Evolutionary conservation across 2,113 vertebrate species (phyloP), one percentile per base, ranked within the genome.

Genomic region (Rhynchomys soricoides): DNA sequence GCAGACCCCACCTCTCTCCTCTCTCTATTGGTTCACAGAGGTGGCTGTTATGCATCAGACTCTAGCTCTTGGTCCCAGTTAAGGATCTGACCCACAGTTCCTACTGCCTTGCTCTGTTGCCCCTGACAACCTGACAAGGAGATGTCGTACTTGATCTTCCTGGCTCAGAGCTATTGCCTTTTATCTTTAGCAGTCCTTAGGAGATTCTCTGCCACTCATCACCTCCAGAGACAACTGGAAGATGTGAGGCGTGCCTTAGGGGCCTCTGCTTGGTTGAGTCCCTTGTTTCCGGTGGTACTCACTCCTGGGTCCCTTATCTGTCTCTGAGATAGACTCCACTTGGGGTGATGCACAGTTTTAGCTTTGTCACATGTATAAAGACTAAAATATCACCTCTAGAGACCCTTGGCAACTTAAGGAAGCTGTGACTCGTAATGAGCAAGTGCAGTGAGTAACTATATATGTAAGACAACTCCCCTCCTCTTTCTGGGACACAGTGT

Each of bases 21-120:
- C 2, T 73, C 52, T 74, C 0, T 0, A 3, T 22, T 22, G 75
- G 57, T 87, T 62, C 1, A 5, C 43, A 0, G 0, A 0, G 21
- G 45, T 26, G 15, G 37, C 86, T 57, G 50, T 12, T 88, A 13
- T 55, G 0, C 8, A 2, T 34, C 68, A 40, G 52, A 29, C 45
- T 55, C 82, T 13, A 16, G 68, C 43, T 77, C 22, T 71, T 31
- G 62, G 52, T 40, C 70, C 0, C 22, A 77, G 68, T 68, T 59
- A 34, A 9, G 7, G 48, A 43, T 48, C 66, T 19, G 37, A 68
- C 29, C 19, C 0, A 21, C 37, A 3, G 19, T 83, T 62, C 55
- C 86, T 26, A 6, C 8, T 12, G 70, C 82, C 57, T n/a, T 31
- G 48, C 62, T 71, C 81, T 13, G 11, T 59, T 52, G 40, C 83